These are phyloP conservation scores for Lepidocolaptes lacrymiger DNA, from an alignment of 2,797 vertebrate genomes.

Conservation along the genomic window DNA sequence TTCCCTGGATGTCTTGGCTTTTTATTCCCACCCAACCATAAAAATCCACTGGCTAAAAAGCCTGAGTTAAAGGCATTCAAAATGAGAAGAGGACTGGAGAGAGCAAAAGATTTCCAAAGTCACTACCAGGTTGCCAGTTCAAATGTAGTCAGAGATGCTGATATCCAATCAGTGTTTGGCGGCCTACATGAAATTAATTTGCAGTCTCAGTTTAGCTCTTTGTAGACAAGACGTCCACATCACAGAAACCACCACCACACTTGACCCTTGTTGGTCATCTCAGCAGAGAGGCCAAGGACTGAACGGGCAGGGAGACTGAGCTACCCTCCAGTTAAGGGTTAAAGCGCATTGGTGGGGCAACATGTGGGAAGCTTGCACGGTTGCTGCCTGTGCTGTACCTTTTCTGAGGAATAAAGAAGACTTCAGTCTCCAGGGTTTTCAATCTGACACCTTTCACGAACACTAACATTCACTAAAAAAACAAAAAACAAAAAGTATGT, in stretches of 20 bases:
- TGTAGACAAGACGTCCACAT: conserved; percentile 55
- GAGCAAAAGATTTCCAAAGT: conserved; percentile 38
- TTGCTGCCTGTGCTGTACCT: conserved; percentile 72
- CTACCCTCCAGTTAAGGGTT: conserved; percentile 47
- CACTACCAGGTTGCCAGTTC: conserved; percentile 53
- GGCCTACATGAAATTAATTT: conserved; percentile 65
- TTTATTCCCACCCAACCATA: conserved; percentile 28
- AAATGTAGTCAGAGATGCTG: conserved; percentile 26
- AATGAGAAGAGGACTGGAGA: conserved; percentile 45
- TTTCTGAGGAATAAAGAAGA: conserved; percentile 74
- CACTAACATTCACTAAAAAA: conserved; percentile 75
- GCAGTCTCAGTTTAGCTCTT: conserved; percentile 36
- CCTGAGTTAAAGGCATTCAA: conserved; percentile 53
- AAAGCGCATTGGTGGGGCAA: conserved; percentile 63
- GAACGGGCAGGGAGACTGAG: conserved; percentile 70
- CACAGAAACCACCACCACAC: conserved; percentile 61
- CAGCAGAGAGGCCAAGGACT: conserved; percentile 53
- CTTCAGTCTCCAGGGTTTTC: conserved; percentile 75
- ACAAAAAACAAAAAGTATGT: conserved; percentile 70
- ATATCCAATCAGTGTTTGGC: conserved; percentile 51
- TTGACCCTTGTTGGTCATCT: conserved; percentile 54
- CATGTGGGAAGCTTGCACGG: conserved; percentile 63
- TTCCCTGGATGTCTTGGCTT: not conserved
- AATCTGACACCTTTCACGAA: conserved; percentile 73
- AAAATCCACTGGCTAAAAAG: conserved; percentile 66